Percentiles rank a stretch among this genome's conserved stretches.
These are phyloP conservation scores for Globia sparganii DNA, from an alignment of 2,888 invertebrate species.

Conservation along the genomic window DNA sequence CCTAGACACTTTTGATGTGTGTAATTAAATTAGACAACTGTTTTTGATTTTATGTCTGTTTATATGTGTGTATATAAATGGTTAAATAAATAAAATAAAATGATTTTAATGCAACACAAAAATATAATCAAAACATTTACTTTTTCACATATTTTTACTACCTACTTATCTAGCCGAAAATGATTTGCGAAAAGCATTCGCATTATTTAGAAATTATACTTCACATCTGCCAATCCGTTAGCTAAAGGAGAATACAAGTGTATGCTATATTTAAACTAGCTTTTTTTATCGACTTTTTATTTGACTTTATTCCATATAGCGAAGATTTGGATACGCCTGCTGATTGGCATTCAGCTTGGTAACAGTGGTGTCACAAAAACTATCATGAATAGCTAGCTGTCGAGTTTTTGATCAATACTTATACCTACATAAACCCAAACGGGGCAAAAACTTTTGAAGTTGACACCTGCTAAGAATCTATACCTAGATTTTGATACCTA, in stretches of 20 bases:
- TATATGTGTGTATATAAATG: too few species aligned
- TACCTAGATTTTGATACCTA: background rate
- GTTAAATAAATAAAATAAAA: too few species aligned
- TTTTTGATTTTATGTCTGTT: too few species aligned
- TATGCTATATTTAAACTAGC: background rate
- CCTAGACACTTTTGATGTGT: too few species aligned
- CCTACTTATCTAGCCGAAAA: background rate
- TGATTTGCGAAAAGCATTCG: background rate
- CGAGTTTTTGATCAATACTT: slow-evolving; percentile 11
- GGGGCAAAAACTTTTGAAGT: background rate
- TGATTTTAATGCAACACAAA: too few species aligned
- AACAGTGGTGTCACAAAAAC: slow-evolving; percentile 31
- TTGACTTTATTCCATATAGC: background rate
- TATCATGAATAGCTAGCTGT: slow-evolving; percentile 6
- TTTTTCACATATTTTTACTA: background rate
- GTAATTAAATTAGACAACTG: too few species aligned
- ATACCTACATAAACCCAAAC: background rate
- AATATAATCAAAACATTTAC: background rate
- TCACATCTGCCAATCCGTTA: background rate
- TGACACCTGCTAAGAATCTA: background rate
- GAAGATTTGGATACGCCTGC: slow-evolving; percentile 7
- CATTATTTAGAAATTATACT: background rate
- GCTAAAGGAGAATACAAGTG: background rate
- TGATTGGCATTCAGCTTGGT: slow-evolving; percentile 22
- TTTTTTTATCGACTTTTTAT: slow-evolving; percentile 4